phyloP scores from a whole-genome alignment of 1,140 invertebrate genomes.

The Chrysopa pallens region DNA sequence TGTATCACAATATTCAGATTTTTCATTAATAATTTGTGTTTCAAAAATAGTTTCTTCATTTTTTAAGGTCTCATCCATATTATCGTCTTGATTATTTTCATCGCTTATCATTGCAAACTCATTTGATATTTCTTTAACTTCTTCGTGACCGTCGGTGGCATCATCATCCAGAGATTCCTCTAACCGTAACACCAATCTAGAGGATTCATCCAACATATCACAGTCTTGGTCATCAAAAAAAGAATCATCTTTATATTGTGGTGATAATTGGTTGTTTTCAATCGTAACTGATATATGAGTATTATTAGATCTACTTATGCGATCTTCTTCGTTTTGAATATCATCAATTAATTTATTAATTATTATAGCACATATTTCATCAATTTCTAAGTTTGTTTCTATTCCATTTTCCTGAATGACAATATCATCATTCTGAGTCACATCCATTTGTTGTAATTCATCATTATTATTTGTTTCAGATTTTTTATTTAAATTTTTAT shows the following conservation, averaged over 20 bases:
- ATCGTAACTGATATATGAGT: slow-evolving; percentile 23
- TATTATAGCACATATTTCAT: slow-evolving; percentile 13
- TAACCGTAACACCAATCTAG: neutral
- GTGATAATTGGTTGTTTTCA: slow-evolving; percentile 20
- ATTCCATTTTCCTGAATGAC: slow-evolving; percentile 6
- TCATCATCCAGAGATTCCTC: neutral
- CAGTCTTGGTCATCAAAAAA: slow-evolving; percentile 10
- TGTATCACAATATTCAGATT: no score
- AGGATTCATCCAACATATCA: slow-evolving; percentile 16
- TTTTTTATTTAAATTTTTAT: slow-evolving; percentile 7
- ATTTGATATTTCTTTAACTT: slow-evolving; percentile 7
- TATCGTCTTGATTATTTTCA: slow-evolving; percentile 1
- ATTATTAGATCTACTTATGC: slow-evolving; percentile 22
- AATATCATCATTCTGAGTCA: neutral
- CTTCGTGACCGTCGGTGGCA: slow-evolving; percentile 10
- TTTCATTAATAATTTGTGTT: no score
- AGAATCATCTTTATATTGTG: slow-evolving; percentile 10
- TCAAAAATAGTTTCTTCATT: no score
- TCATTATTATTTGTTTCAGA: neutral
- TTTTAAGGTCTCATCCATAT: no score
- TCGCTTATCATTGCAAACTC: slow-evolving; percentile 4
- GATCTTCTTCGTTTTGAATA: slow-evolving; percentile 24
- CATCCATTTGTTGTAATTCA: slow-evolving; percentile 2
- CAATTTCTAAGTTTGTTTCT: slow-evolving; percentile 5
- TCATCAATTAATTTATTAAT: slow-evolving; percentile 3